Conservation (phyloP, 2,113 vertebrate species). For the Xiphophorus couchianus region DNA sequence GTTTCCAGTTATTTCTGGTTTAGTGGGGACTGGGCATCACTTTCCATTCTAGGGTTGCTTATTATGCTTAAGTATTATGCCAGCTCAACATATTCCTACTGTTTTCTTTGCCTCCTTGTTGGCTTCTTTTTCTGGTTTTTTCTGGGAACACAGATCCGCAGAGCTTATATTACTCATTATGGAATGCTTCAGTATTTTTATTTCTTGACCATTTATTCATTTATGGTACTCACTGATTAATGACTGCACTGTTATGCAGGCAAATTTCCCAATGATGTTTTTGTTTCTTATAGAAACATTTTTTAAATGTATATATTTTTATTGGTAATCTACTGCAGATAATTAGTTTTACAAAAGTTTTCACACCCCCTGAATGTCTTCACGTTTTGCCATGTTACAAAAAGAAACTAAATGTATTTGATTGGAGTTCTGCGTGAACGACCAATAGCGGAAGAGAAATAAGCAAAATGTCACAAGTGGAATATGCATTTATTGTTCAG, state of each 20-base stretch:
- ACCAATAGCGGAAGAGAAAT: no score
- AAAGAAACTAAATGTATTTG: not conserved
- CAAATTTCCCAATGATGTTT: not conserved
- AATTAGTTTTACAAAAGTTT: not conserved
- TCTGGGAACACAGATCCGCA: conserved; percentile 12
- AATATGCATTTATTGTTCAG: not conserved
- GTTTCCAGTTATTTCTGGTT: conserved; percentile 42
- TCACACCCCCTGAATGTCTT: not conserved
- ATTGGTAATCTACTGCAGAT: no score
- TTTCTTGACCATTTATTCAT: conserved; percentile 7
- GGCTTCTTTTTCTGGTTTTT: conserved; percentile 40
- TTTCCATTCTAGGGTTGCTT: conserved; percentile 47
- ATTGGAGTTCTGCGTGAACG: no score
- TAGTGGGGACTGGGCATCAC: not conserved
- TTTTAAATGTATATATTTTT: no score
- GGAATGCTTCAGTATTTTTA: conserved; percentile 26
- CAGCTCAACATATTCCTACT: conserved; percentile 35
- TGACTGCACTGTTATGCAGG: not conserved
- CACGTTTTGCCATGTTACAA: not conserved
- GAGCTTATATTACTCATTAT: conserved; percentile 22
- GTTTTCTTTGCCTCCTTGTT: conserved; percentile 60
- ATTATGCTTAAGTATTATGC: conserved; percentile 58
- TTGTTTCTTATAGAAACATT: no score
- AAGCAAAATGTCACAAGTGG: not conserved
- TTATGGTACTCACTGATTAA: conserved; percentile 11